These are phyloP conservation scores for Streblospio benedicti DNA, from an alignment of 1,140 invertebrate genomes.

Conservation along the genomic window DNA sequence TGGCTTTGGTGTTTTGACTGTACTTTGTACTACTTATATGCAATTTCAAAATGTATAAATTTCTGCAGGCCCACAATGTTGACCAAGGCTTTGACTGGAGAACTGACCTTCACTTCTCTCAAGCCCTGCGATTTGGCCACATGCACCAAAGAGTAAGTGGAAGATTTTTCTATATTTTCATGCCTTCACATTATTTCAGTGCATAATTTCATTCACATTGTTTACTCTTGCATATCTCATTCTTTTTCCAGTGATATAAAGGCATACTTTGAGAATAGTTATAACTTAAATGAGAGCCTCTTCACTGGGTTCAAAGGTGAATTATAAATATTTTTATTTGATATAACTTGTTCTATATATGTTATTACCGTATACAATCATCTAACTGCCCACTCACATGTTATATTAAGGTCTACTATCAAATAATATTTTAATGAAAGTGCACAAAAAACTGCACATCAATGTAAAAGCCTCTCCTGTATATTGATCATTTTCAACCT, in stretches of 20 bases:
- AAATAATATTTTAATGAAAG: no score
- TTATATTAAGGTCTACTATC: no score
- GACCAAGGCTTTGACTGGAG: slow-evolving; percentile 28
- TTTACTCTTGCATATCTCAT: background rate
- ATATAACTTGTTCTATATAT: no score
- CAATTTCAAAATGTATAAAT: no score
- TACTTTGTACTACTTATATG: no score
- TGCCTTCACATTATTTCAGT: background rate
- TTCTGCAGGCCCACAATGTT: slow-evolving; percentile 18
- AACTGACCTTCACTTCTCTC: slow-evolving; percentile 29
- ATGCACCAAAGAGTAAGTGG: slow-evolving; percentile 27
- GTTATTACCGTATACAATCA: no score
- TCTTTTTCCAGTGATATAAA: slow-evolving; percentile 31
- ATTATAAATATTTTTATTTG: background rate
- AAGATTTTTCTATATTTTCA: background rate
- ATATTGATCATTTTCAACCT: no score
- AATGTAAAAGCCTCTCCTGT: no score
- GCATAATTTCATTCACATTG: no score
- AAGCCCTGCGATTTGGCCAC: slow-evolving; percentile 27
- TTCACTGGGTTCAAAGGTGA: slow-evolving; percentile 38
- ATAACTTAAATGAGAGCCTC: slow-evolving; percentile 39
- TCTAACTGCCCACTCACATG: no score
- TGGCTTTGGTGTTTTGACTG: no score
- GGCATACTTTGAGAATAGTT: slow-evolving; percentile 40
- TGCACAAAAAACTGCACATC: no score